phyloP scores from a whole-genome alignment of 2,113 vertebrate genomes.

The Fregata magnificens region DNA sequence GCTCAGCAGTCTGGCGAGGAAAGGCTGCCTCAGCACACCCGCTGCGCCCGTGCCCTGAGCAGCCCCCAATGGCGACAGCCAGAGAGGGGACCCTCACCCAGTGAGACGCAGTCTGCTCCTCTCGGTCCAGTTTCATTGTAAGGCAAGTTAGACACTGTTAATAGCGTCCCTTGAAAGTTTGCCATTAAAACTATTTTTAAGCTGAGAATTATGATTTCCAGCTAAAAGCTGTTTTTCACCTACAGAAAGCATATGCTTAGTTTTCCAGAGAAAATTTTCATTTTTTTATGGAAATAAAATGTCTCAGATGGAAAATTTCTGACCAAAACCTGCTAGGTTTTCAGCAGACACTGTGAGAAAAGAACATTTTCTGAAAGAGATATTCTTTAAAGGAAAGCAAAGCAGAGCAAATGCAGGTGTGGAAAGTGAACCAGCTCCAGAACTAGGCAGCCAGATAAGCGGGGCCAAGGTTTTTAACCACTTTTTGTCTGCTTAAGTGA shows the following conservation, averaged over 20 bases:
- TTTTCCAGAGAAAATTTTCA: neutral
- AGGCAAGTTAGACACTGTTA: neutral
- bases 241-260: neutral
- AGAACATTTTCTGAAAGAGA: neutral
- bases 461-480: neutral
- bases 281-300: neutral
- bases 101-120: neutral
- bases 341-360: neutral
- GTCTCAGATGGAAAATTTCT: neutral
- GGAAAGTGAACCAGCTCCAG: neutral
- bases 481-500: neutral
- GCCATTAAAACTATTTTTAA: neutral
- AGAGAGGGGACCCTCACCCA: too few relatives aligned
- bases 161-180: neutral
- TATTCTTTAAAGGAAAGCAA: neutral
- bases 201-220: neutral
- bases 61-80: neutral
- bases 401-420: neutral
- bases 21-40: too few relatives aligned
- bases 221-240: neutral
- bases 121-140: rapidly evolving
- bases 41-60: neutral
- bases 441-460: neutral
- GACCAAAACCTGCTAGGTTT: neutral
- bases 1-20: neutral